phyloP scores from a whole-genome alignment of 2,113 vertebrate genomes.

The Serinus canaria region DNA sequence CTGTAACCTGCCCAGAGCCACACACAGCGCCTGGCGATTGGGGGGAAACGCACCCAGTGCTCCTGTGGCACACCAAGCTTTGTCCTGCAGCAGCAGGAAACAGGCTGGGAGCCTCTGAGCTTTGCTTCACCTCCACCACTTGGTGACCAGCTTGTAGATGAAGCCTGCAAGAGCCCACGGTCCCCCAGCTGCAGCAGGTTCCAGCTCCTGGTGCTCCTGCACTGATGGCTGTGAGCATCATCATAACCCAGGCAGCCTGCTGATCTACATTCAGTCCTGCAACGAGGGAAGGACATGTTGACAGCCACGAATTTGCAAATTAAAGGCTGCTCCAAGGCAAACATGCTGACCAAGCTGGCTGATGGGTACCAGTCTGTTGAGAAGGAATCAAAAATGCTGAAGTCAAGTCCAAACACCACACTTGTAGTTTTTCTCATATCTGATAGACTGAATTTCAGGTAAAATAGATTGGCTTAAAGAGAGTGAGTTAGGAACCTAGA shows the following conservation, averaged over 20 bases:
- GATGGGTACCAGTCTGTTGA: neutral
- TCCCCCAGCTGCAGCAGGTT: neutral
- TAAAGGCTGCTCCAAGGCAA: neutral
- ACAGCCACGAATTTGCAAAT: neutral
- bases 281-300: neutral
- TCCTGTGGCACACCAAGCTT: neutral
- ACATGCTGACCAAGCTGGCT: neutral
- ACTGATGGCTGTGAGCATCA: neutral
- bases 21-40: fast-evolving
- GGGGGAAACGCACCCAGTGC: neutral
- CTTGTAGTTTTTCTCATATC: neutral
- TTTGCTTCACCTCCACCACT: neutral
- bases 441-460: neutral
- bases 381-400: neutral
- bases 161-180: neutral
- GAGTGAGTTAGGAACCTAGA: neutral
- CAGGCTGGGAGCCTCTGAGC: neutral
- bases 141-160: neutral
- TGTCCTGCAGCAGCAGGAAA: neutral
- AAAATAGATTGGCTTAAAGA: neutral
- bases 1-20: neutral
- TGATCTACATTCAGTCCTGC: neutral
- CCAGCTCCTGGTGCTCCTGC: neutral
- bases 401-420: neutral
- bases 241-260: neutral